Evolutionary conservation across 2,797 vertebrate genomes (phyloP).

Genomic region (Aeoliscus strigatus): DNA sequence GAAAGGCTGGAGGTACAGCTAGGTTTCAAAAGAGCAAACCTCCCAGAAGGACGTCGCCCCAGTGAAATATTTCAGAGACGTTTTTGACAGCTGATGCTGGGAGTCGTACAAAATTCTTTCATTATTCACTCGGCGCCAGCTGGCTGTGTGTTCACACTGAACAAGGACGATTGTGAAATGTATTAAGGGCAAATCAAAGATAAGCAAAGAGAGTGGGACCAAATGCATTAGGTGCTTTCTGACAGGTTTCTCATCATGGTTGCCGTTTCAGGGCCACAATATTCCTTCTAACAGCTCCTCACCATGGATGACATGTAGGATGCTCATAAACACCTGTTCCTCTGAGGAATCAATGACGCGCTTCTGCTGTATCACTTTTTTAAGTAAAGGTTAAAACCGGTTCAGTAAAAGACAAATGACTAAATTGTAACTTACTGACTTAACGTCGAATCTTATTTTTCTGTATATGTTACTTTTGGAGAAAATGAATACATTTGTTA

Average conservation of each 20-base stretch:
- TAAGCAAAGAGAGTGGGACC: constrained; percentile 6
- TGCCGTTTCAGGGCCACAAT: constrained; percentile 3
- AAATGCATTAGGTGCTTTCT: constrained; percentile 1
- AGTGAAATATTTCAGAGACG: constrained; percentile 22
- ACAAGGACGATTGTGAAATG: constrained; percentile 11
- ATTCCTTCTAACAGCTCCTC: constrained; percentile 14
- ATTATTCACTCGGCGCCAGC: constrained; percentile 16
- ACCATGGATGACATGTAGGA: constrained; percentile 24
- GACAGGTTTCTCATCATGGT: constrained; percentile 16
- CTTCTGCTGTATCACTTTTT: too few relatives aligned
- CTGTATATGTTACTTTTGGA: too few relatives aligned
- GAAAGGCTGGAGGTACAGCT: constrained; percentile 32
- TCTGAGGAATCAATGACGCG: too few relatives aligned
- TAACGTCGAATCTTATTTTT: too few relatives aligned
- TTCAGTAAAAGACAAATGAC: too few relatives aligned
- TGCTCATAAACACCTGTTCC: constrained; percentile 30
- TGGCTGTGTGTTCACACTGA: constrained; percentile 14
- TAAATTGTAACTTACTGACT: too few relatives aligned
- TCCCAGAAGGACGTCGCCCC: constrained; percentile 22
- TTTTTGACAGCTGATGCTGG: constrained; percentile 36
- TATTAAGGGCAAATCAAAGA: constrained; percentile 23
- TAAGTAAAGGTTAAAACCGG: too few relatives aligned
- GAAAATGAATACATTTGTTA: too few relatives aligned
- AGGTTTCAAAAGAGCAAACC: constrained; percentile 34
- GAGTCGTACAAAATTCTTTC: constrained; percentile 15